Conservation (phyloP, 2,113 vertebrate species). For the Lasiurus borealis region DNA sequence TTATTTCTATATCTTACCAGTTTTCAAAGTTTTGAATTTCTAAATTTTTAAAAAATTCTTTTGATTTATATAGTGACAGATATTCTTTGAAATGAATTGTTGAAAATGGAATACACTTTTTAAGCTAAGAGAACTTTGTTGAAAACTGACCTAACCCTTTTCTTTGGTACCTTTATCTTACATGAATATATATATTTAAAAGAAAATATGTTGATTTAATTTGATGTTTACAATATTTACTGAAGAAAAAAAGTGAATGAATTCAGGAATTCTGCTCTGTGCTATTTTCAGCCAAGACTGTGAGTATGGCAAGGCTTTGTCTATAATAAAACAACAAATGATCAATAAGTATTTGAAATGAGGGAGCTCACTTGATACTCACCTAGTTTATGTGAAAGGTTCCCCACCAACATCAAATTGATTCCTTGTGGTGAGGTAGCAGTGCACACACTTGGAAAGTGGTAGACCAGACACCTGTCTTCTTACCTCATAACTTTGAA, state of each 20-base stretch:
- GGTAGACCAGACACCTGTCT: not conserved
- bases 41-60: not conserved
- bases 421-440: not conserved
- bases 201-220: not conserved
- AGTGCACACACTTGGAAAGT: not conserved
- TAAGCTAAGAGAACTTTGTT: not conserved
- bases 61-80: not conserved
- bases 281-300: not conserved
- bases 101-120: not conserved
- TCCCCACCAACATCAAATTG: not conserved
- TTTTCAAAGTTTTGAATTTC: not conserved
- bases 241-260: not conserved
- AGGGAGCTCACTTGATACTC: not conserved
- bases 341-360: not conserved
- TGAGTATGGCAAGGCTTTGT: not conserved
- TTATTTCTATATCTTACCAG: not conserved
- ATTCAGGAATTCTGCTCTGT: constrained; percentile 28
- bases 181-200: not conserved
- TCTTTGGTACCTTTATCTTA: not conserved
- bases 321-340: not conserved
- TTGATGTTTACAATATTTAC: not conserved
- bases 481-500: constrained; percentile 74
- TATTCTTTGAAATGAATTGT: constrained; percentile 55
- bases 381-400: not conserved
- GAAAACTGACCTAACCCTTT: constrained; percentile 29